phyloP scores from a whole-genome alignment of 1,140 invertebrate species.

The Andricus grossulariae region DNA sequence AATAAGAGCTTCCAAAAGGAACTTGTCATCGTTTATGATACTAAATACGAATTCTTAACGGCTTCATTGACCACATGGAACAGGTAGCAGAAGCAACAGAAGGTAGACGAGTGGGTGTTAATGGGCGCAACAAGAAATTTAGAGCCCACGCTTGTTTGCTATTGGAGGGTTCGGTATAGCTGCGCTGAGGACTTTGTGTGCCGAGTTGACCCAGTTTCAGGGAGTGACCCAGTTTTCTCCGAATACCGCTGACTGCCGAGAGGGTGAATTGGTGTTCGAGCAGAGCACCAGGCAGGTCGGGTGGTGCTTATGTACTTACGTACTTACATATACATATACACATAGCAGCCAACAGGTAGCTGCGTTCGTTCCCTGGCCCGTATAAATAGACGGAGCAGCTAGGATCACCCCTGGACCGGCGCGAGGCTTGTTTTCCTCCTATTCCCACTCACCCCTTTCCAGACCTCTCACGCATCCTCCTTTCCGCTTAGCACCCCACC shows the following conservation, averaged over 20 bases:
- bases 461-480: constrained; percentile 40
- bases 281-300: constrained; percentile 50
- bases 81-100: not conserved
- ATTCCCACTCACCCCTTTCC: constrained; percentile 46
- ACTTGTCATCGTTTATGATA: no score
- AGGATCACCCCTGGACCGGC: constrained; percentile 69
- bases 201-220: constrained; percentile 51
- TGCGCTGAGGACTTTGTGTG: constrained; percentile 39
- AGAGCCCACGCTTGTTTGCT: constrained; percentile 12
- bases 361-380: constrained; percentile 60
- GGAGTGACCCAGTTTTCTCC: constrained; percentile 61
- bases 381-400: constrained; percentile 70
- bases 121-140: constrained; percentile 24
- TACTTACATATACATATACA: constrained; percentile 39
- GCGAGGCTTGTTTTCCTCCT: constrained; percentile 44
- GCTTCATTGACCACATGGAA: no score
- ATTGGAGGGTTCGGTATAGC: constrained; percentile 37
- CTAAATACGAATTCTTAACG: no score
- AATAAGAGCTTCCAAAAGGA: no score
- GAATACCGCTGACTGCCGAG: constrained; percentile 49
- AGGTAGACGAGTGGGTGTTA: not conserved
- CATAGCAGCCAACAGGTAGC: constrained; percentile 69
- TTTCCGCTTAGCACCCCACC: constrained; percentile 6
- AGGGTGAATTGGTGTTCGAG: constrained; percentile 43
- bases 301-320: constrained; percentile 41